Percentiles rank a stretch among this genome's conserved stretches.
Conservation (phyloP, 2,113 vertebrate species). For the Aramus guarauna region DNA sequence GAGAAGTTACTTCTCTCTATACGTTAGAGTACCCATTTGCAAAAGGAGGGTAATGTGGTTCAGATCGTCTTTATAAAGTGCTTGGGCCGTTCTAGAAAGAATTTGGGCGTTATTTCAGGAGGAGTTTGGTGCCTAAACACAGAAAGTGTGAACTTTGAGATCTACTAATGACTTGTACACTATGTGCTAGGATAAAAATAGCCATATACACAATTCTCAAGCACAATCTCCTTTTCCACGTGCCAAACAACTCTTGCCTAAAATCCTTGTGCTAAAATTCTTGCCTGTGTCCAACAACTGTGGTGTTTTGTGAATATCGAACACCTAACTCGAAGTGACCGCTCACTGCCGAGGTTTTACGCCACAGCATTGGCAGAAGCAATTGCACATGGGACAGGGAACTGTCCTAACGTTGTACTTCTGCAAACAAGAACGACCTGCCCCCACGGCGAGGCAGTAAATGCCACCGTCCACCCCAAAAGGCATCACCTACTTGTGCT, state of each 20-base stretch:
- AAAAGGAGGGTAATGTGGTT: neutral
- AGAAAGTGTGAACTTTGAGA: neutral
- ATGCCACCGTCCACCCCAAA: neutral
- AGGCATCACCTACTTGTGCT: neutral
- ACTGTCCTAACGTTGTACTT: neutral
- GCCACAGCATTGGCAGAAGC: neutral
- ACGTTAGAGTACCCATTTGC: neutral
- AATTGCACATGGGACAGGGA: neutral
- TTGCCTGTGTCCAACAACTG: neutral
- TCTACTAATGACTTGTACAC: neutral
- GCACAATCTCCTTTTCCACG: neutral
- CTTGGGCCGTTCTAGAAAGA: neutral
- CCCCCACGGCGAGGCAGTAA: neutral
- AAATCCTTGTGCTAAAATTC: neutral
- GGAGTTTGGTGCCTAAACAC: slow-evolving; percentile 4
- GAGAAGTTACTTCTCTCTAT: neutral
- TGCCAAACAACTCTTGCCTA: neutral
- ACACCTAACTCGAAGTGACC: neutral
- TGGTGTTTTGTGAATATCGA: neutral
- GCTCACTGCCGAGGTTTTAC: neutral
- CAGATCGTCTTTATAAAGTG: slow-evolving; percentile 40
- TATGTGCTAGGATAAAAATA: neutral
- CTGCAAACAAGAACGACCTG: neutral
- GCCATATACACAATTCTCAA: neutral
- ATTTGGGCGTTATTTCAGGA: neutral